Evolutionary conservation across 2,113 vertebrate species (phyloP), one percentile per base, ranked within the genome.

Genomic region (Alosa alosa): DNA sequence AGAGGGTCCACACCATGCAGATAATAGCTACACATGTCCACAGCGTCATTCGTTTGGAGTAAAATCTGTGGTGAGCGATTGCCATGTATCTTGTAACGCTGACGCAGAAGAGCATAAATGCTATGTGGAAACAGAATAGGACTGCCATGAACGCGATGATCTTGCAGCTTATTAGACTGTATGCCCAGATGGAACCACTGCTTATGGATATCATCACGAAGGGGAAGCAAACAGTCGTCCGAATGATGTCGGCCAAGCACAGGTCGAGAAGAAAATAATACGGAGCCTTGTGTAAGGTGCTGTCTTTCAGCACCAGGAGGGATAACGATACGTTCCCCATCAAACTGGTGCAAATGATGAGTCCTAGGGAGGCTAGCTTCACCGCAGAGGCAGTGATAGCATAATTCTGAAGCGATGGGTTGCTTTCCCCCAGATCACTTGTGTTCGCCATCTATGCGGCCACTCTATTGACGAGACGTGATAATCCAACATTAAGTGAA

Each of bases 31-130:
- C 95, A 91, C 97, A 98, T 86, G 97, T 97, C 94, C 98, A 99
- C 87, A 95, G 93, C 18, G 96, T 99, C 96, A 99, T 95, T 84
- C 97, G 96, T 93, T 99, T 99, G 92, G 96, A 97, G 9, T 98
- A 99, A 90, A 99, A 99, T 84, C 97, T 93, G 94, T 99, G 98
- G 92, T 99, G 98, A 81, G 98, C 98, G 55, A 99, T 97, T 91
- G 98, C 98, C 97, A 99, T 97, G 93, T 99, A 99, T 25, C 98
- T 96, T 0, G 97, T 99, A 90, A 99, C 96, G 89, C 97, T 97
- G 94, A 98, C 96, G 90, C 97, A 98, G 91, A 99, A 96, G 88
- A 98, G 96, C 95, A 99, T 92, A 91, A 99, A 99, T 91, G 97
- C 97, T 83, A 97, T 96, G 91, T 99, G 98, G 94, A 99, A 99